Percentiles rank a stretch among this genome's conserved stretches.
Conservation (phyloP, 2,113 vertebrate genomes). For the Siniperca knerii region DNA sequence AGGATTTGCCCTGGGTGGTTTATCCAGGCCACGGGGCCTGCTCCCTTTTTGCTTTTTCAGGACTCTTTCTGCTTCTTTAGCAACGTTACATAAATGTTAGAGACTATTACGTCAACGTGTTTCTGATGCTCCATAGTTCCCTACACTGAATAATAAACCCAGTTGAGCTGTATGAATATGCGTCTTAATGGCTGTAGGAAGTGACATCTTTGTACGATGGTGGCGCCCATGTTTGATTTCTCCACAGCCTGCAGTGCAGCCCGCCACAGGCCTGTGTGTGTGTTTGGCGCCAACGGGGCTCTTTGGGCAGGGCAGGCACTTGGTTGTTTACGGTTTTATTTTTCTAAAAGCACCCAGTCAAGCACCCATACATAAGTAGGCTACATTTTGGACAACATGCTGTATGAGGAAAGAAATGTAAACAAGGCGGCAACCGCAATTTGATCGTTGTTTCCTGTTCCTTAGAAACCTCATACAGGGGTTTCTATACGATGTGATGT, state of each 20-base stretch:
- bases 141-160: rapidly evolving
- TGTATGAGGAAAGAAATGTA: background rate
- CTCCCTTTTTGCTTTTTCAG: background rate
- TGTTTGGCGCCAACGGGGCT: slow-evolving; percentile 83
- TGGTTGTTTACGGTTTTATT: background rate
- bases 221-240: slow-evolving; percentile 82
- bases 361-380: too few relatives aligned
- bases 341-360: background rate
- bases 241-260: slow-evolving; percentile 54
- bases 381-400: too few relatives aligned
- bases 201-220: slow-evolving; percentile 75
- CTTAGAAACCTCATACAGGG: background rate
- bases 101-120: rapidly evolving
- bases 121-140: rapidly evolving
- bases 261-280: slow-evolving; percentile 50
- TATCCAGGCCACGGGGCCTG: slow-evolving; percentile 78
- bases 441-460: slow-evolving; percentile 2
- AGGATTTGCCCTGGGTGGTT: slow-evolving; percentile 70
- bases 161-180: background rate
- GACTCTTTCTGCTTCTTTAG: background rate
- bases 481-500: slow-evolving; percentile 20
- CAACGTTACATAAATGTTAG: too few relatives aligned
- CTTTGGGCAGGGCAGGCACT: background rate
- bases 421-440: background rate
- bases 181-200: slow-evolving; percentile 57